A percentile compares a stretch with the other conserved stretches of the same genome.
Evolutionary conservation across 2,888 invertebrate genomes (phyloP).

Genomic region (Tinea semifulvella): DNA sequence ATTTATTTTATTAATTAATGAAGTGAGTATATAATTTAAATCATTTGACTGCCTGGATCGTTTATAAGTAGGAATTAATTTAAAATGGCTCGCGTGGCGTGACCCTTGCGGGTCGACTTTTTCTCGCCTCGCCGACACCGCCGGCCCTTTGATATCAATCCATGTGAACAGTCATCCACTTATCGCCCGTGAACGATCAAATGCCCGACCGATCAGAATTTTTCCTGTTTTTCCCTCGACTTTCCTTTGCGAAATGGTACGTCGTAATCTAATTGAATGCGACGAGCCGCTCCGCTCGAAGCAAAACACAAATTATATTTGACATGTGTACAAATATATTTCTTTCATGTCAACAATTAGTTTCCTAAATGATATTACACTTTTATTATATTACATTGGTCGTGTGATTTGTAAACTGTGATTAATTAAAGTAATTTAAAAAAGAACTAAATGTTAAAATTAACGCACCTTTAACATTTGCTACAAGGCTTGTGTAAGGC

Average conservation of each 20-base stretch:
- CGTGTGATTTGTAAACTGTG: too few relatives aligned
- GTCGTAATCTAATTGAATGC: conserved; percentile 59
- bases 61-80: not conserved
- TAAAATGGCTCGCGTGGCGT: not conserved
- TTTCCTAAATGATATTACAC: not conserved
- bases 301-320: conserved; percentile 42
- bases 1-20: too few relatives aligned
- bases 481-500: too few relatives aligned
- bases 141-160: conserved; percentile 57
- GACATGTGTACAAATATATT: conserved; percentile 26
- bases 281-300: conserved; percentile 23
- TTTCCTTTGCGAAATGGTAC: conserved; percentile 46
- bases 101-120: conserved; percentile 25
- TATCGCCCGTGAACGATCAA: conserved; percentile 54
- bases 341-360: not conserved
- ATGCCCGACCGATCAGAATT: conserved; percentile 40
- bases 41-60: too few relatives aligned
- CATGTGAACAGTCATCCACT: conserved; percentile 64
- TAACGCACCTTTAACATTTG: too few relatives aligned
- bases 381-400: too few relatives aligned
- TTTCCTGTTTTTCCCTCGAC: conserved; percentile 61
- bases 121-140: conserved; percentile 37
- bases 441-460: too few relatives aligned
- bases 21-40: too few relatives aligned
- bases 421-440: too few relatives aligned